phyloP scores from a whole-genome alignment of 2,797 vertebrate species.

The Chromobotia macracanthus region DNA sequence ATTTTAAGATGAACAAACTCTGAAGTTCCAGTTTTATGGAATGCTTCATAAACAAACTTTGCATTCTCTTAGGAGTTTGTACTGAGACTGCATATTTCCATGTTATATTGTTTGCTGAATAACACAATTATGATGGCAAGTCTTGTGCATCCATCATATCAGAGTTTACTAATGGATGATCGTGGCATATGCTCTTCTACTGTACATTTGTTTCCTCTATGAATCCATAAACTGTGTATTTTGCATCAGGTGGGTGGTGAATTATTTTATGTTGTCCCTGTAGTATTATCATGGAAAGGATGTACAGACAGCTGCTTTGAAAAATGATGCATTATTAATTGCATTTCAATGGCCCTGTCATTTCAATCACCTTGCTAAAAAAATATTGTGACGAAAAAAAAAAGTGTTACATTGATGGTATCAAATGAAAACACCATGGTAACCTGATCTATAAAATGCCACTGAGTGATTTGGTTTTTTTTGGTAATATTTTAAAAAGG shows the following conservation, averaged over 20 bases:
- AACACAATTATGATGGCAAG: conserved; percentile 23
- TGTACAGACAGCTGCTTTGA: not conserved
- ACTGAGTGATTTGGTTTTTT: not conserved
- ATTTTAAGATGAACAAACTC: not conserved
- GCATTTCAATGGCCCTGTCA: not conserved
- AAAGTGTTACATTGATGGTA: not conserved
- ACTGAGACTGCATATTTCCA: not conserved
- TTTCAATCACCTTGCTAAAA: not conserved
- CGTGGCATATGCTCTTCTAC: not conserved
- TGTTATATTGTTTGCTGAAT: conserved; percentile 15
- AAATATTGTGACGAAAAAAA: not conserved
- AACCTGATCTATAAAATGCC: not conserved
- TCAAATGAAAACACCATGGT: not conserved
- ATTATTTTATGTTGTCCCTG: not conserved
- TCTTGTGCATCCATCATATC: conserved; percentile 3
- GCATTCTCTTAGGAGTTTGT: conserved; percentile 21
- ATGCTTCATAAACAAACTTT: not conserved
- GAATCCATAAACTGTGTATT: conserved; percentile 13
- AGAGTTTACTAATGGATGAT: conserved; percentile 1
- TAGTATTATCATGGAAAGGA: conserved; percentile 2
- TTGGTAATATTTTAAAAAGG: not conserved
- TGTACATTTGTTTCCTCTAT: not conserved
- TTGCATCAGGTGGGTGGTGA: conserved; percentile 19
- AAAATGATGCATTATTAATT: conserved; percentile 26
- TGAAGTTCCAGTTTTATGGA: not conserved